Conservation (phyloP, 2,797 vertebrate species). For the Oophaga sylvatica region DNA sequence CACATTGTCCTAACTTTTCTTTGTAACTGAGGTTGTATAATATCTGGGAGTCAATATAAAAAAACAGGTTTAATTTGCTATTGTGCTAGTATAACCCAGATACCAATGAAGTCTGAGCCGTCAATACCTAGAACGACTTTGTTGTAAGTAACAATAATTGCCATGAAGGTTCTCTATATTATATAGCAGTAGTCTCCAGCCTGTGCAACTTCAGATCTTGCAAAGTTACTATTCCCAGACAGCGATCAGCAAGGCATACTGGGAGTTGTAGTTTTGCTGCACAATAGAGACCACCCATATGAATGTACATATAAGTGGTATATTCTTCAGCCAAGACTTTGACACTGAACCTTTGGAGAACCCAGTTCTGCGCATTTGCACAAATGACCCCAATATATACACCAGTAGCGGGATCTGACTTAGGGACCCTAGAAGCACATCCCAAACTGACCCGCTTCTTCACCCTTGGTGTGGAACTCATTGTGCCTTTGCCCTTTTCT, state of each 20-base stretch:
- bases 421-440: not conserved
- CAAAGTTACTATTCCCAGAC: not conserved
- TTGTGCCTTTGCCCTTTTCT: slow-evolving; percentile 34
- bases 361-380: not conserved
- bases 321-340: slow-evolving; percentile 7
- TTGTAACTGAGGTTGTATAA: not conserved
- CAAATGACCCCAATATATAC: not conserved
- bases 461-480: not conserved
- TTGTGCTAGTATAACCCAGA: not conserved
- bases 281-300: slow-evolving; percentile 13
- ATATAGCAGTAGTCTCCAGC: not conserved
- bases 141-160: not conserved
- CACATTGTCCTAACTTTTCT: too few relatives aligned
- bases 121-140: not conserved
- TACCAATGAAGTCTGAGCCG: not conserved
- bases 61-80: not conserved
- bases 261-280: not conserved
- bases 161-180: not conserved
- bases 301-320: not conserved
- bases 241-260: not conserved
- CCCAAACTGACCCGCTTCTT: not conserved
- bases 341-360: slow-evolving; percentile 18
- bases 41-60: not conserved
- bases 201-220: not conserved
- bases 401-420: not conserved